A percentile compares a stretch with the other conserved stretches of the same genome.
These are phyloP conservation scores for Phoebastria nigripes DNA, from an alignment of 2,797 vertebrate genomes.

Conservation along the genomic window DNA sequence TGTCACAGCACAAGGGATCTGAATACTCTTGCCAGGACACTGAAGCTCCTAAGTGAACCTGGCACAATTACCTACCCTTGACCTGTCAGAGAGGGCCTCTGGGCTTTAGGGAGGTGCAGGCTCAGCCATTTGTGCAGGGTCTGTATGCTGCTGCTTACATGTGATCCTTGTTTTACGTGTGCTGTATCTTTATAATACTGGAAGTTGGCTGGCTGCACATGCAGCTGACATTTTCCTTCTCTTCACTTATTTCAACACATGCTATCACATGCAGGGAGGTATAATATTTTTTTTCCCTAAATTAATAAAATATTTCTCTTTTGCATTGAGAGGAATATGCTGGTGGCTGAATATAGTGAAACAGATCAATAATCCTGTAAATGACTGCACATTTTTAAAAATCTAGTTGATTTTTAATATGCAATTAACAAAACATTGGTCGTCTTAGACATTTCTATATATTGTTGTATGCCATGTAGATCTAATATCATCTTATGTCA, in stretches of 20 bases:
- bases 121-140: not conserved
- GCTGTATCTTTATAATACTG: rapidly evolving
- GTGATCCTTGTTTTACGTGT: rapidly evolving
- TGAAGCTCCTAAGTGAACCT: not conserved
- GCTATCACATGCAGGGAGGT: not conserved
- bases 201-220: not conserved
- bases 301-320: not conserved
- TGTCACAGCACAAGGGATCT: not conserved
- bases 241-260: not conserved
- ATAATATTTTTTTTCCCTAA: not conserved
- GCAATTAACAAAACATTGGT: not conserved
- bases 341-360: not conserved
- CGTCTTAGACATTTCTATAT: not conserved
- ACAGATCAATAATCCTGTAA: not conserved
- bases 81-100: not conserved
- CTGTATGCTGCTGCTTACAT: not conserved
- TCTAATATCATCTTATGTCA: not conserved
- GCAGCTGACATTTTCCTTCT: not conserved
- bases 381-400: not conserved
- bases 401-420: not conserved
- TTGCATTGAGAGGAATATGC: not conserved
- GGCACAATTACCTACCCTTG: not conserved
- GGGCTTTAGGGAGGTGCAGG: not conserved
- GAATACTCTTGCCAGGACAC: not conserved
- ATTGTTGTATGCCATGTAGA: not conserved